A percentile compares a stretch with the other conserved stretches of the same genome.
Conservation (phyloP, 1,140 invertebrate genomes). For the Antheraea mylitta region DNA sequence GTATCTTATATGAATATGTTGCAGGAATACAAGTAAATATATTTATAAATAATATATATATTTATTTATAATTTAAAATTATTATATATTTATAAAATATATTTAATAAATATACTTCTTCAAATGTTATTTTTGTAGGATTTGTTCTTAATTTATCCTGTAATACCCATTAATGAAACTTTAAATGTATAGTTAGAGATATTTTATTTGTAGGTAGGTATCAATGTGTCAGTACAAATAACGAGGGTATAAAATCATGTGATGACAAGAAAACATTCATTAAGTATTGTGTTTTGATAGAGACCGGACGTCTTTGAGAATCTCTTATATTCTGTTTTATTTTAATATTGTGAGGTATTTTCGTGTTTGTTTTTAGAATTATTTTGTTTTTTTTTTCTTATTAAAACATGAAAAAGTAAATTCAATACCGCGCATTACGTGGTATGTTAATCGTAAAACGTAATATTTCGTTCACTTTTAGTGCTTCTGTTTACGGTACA, state of each 20-base stretch:
- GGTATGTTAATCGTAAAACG: neutral
- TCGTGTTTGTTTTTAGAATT: neutral
- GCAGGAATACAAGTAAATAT: too few species aligned
- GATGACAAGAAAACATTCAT: neutral
- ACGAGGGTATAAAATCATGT: neutral
- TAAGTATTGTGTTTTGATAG: neutral
- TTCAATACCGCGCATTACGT: neutral
- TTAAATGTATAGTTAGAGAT: neutral
- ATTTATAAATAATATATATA: too few species aligned
- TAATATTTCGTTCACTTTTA: conserved; percentile 1
- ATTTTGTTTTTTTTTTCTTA: neutral
- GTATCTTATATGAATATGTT: too few species aligned
- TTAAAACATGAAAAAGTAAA: neutral
- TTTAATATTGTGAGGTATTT: neutral
- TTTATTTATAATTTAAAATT: too few species aligned
- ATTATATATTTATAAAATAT: too few species aligned
- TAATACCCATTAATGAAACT: neutral
- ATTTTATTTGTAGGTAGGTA: neutral
- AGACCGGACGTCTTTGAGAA: neutral
- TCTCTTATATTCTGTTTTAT: neutral
- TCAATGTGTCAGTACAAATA: neutral
- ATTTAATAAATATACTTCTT: neutral
- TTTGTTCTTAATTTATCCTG: conserved; percentile 1
- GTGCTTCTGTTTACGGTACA: conserved; percentile 5
- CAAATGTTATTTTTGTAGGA: neutral